Conservation (phyloP, 1,140 invertebrate species). For the Paraescarpia echinospica region DNA sequence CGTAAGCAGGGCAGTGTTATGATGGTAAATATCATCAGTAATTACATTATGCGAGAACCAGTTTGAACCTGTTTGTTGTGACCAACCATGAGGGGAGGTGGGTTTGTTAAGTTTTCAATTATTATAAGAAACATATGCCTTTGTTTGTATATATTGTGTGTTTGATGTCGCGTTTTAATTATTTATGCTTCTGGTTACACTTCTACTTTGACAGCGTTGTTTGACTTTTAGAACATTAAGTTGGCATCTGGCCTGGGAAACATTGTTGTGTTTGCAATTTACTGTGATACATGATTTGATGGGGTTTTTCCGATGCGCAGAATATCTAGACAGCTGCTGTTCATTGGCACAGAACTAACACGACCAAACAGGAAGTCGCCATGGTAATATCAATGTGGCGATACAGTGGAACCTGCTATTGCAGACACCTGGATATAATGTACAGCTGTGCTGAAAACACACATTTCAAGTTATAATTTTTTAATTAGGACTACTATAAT, state of each 20-base stretch:
- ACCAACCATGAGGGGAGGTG: background rate
- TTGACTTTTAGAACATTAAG: background rate
- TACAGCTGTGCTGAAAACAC: background rate
- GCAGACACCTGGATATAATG: background rate
- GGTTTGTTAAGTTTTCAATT: background rate
- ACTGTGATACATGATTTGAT: background rate
- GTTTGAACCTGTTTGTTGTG: background rate
- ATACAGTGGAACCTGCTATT: background rate
- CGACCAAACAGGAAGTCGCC: background rate
- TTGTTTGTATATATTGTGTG: constrained; percentile 1
- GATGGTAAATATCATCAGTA: background rate
- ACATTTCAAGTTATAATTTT: background rate
- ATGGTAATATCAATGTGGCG: background rate
- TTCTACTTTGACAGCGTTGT: background rate
- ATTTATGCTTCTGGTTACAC: background rate
- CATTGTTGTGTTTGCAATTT: background rate
- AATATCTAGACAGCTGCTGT: background rate
- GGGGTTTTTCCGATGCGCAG: background rate
- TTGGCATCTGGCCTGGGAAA: background rate
- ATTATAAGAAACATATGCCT: background rate
- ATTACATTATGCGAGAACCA: background rate
- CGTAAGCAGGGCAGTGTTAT: background rate
- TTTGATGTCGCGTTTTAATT: background rate
- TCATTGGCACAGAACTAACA: background rate
- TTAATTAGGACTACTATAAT: background rate